Conservation (phyloP, 2,113 vertebrate genomes). For the Notarius quadriscutis region DNA sequence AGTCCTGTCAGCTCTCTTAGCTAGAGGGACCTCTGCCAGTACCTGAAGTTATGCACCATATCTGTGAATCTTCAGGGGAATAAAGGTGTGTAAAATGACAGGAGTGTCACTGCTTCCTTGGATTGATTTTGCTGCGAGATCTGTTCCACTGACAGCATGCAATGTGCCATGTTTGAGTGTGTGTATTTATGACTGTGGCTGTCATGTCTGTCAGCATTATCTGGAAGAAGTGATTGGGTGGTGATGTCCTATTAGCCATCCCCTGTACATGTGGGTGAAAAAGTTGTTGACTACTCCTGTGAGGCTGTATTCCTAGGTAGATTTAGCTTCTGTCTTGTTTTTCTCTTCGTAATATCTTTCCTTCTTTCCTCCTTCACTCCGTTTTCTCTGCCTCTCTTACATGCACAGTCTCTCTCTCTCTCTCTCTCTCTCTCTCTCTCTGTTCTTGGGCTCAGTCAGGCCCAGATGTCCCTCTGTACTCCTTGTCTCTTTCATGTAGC, state of each 20-base stretch:
- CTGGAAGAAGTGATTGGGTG: conserved; percentile 47
- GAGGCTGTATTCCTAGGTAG: conserved; percentile 27
- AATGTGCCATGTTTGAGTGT: conserved; percentile 43
- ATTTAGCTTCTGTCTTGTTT: conserved; percentile 32
- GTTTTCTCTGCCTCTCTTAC: neutral
- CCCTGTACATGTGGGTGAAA: conserved; percentile 31
- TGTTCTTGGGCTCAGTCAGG: conserved; percentile 47
- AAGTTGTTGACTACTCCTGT: conserved; percentile 37
- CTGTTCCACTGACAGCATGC: conserved; percentile 52
- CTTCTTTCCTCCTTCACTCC: neutral
- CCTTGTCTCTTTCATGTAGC: conserved; percentile 59
- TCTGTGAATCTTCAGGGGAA: conserved; percentile 48
- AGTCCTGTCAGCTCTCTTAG: conserved; percentile 31
- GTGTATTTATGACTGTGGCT: conserved; percentile 52
- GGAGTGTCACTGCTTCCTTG: conserved; percentile 51
- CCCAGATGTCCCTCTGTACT: conserved; percentile 59
- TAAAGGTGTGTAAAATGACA: conserved; percentile 50
- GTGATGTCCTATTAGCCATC: conserved; percentile 58
- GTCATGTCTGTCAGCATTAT: conserved; percentile 52
- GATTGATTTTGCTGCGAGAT: conserved; percentile 52
- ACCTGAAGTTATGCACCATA: conserved; percentile 47
- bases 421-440: conserved; percentile 30
- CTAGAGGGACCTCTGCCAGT: conserved; percentile 42
- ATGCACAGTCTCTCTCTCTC: conserved; percentile 2
- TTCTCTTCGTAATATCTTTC: conserved; percentile 13